These are phyloP conservation scores for Parasteatoda tepidariorum DNA, from an alignment of 1,140 invertebrate genomes.

Conservation along the genomic window DNA sequence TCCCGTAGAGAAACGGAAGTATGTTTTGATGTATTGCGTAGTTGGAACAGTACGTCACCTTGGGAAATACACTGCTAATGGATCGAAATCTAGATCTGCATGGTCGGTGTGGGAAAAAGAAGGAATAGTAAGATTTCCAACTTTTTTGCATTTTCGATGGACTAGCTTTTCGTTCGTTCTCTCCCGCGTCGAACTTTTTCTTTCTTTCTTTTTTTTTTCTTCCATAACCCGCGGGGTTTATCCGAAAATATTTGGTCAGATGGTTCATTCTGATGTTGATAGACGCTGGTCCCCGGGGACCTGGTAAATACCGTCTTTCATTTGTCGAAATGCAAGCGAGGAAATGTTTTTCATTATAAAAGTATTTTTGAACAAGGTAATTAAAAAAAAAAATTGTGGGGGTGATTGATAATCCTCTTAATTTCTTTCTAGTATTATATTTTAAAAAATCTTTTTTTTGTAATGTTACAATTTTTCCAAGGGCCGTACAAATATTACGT, in stretches of 20 bases:
- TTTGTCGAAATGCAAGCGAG: no score
- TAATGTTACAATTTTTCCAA: no score
- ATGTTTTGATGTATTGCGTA: conserved; percentile 50
- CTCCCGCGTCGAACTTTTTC: not conserved
- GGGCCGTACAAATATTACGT: no score
- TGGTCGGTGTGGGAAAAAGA: conserved; percentile 32
- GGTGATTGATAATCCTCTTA: no score
- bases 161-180: not conserved
- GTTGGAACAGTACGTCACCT: conserved; percentile 36
- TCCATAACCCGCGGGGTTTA: conserved; percentile 29
- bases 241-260: conserved; percentile 33
- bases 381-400: no score
- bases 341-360: no score
- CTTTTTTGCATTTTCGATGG: conserved; percentile 55
- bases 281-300: no score
- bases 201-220: not conserved
- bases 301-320: no score
- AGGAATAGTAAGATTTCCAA: conserved; percentile 50
- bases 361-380: no score
- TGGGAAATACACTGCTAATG: conserved; percentile 60
- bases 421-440: no score
- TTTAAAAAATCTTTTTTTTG: no score
- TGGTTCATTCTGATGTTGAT: no score
- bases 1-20: conserved; percentile 44
- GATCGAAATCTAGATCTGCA: conserved; percentile 53